Evolutionary conservation across 2,797 vertebrate genomes (phyloP).

Genomic region (Monodelphis domestica): DNA sequence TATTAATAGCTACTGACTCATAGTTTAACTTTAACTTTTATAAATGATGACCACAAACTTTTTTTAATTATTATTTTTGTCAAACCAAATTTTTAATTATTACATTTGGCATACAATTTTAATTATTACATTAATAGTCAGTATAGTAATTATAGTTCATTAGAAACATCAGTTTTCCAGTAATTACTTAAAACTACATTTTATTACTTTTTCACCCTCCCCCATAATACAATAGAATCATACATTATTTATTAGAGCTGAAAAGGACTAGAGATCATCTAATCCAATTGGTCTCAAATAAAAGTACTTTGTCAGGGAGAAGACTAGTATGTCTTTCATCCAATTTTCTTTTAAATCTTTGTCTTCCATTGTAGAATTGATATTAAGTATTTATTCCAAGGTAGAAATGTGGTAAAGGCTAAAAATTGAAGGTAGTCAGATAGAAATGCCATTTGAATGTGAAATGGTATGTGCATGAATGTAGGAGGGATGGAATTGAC

Average conservation of each 20-base stretch:
- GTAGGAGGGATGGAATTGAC: not conserved
- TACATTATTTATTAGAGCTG: not conserved
- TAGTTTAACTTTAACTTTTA: too few relatives aligned
- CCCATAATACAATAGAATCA: not conserved
- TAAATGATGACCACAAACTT: too few relatives aligned
- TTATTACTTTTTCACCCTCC: not conserved
- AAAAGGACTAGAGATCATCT: not conserved
- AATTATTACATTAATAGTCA: conserved; percentile 21
- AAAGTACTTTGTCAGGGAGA: not conserved
- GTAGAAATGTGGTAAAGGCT: too few relatives aligned
- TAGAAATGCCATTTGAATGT: not conserved
- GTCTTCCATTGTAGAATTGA: too few relatives aligned
- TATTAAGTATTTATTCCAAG: not conserved
- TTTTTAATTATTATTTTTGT: too few relatives aligned
- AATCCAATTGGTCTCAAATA: not conserved
- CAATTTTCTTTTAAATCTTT: too few relatives aligned
- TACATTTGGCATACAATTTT: too few relatives aligned
- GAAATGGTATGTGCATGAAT: not conserved
- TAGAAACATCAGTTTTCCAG: not conserved
- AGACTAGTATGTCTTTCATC: not conserved
- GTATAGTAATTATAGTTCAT: not conserved
- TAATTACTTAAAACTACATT: not conserved
- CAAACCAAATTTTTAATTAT: too few relatives aligned
- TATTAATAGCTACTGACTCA: too few relatives aligned
- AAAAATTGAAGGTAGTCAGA: not conserved